Evolutionary conservation across 2,888 invertebrate species (phyloP).

Genomic region (Mesorhabditis spiculigera): DNA sequence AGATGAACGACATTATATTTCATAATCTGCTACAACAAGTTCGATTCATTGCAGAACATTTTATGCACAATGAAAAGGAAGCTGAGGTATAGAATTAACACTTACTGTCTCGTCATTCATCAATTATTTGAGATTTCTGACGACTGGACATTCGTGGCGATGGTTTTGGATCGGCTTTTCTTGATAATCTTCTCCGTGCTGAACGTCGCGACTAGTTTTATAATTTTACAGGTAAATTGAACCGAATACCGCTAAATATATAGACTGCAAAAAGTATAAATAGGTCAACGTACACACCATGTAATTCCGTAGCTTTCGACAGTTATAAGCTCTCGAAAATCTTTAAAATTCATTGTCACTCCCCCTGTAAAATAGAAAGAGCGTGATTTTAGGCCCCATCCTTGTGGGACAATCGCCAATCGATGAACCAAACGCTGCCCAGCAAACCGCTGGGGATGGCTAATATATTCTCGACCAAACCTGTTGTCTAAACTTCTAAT

Average conservation of each 20-base stretch:
- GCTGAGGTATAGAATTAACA: conserved; percentile 32
- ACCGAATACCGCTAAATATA: not conserved
- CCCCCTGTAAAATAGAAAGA: not conserved
- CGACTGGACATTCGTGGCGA: conserved; percentile 58
- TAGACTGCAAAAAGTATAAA: not conserved
- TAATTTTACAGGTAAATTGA: conserved; percentile 36
- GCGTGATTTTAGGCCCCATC: conserved; percentile 39
- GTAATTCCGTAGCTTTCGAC: no score
- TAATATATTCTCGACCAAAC: conserved; percentile 34
- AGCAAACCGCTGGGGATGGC: conserved; percentile 53
- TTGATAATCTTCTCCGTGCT: conserved; percentile 55
- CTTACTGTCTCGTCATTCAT: not conserved
- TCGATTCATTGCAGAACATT: conserved; percentile 56
- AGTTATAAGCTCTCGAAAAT: no score
- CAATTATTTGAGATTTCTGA: conserved; percentile 46
- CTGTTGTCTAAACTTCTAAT: not conserved
- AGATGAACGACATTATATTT: conserved; percentile 49
- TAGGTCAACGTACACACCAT: not conserved
- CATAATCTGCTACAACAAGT: conserved; percentile 52
- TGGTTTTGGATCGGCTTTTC: conserved; percentile 56
- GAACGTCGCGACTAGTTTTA: conserved; percentile 54
- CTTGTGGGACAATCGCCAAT: conserved; percentile 47
- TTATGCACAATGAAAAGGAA: conserved; percentile 52
- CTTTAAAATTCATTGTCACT: no score
- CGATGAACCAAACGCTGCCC: conserved; percentile 54